Conservation (phyloP, 1,140 invertebrate genomes). For the Anoplophora glabripennis region DNA sequence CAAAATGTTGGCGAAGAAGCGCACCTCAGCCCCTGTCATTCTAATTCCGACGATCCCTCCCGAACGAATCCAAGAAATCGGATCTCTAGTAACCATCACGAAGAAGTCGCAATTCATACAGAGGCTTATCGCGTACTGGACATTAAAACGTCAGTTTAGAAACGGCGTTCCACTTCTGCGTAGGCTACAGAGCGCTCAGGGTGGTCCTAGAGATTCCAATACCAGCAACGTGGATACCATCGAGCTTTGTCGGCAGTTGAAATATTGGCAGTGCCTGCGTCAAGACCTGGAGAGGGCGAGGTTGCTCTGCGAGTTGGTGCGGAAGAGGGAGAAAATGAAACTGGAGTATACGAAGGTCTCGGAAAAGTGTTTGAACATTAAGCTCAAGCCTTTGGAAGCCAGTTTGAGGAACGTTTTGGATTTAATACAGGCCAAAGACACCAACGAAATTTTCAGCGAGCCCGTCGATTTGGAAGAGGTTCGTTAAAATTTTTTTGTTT, state of each 20-base stretch:
- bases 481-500: slow-evolving; percentile 20
- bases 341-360: slow-evolving; percentile 80
- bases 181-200: slow-evolving; percentile 70
- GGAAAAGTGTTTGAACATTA: slow-evolving; percentile 75
- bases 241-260: slow-evolving; percentile 81
- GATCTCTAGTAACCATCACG: slow-evolving; percentile 63
- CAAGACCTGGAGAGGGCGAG: slow-evolving; percentile 93
- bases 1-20: slow-evolving; percentile 74
- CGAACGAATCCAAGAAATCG: slow-evolving; percentile 83
- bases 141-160: slow-evolving; percentile 88
- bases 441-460: slow-evolving; percentile 85
- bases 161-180: slow-evolving; percentile 94
- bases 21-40: slow-evolving; percentile 85
- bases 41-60: slow-evolving; percentile 92
- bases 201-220: slow-evolving; percentile 40
- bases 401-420: slow-evolving; percentile 74
- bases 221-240: slow-evolving; percentile 57
- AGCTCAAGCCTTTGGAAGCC: slow-evolving; percentile 78
- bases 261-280: slow-evolving; percentile 91
- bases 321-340: slow-evolving; percentile 94
- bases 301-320: slow-evolving; percentile 87
- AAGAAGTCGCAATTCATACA: slow-evolving; percentile 87
- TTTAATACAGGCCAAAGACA: slow-evolving; percentile 75
- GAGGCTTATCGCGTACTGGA: slow-evolving; percentile 89
- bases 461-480: slow-evolving; percentile 87